Conservation (phyloP, 2,888 invertebrate species). For the Copidosoma aretas region DNA sequence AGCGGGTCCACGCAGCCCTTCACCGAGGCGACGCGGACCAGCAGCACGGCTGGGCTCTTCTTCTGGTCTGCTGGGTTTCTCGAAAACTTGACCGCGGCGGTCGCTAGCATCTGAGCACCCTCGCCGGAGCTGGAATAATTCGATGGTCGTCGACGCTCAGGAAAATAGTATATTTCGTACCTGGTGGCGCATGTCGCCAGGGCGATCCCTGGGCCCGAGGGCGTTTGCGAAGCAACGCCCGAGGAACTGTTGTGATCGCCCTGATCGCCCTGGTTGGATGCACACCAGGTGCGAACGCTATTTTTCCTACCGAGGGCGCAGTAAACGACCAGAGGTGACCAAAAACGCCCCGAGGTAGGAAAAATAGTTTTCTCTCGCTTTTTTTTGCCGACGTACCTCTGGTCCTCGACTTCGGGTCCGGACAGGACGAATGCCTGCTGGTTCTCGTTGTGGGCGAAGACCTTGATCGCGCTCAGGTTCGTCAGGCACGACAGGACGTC, state of each 20-base stretch:
- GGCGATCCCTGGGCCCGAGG: too few species aligned
- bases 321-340: too few species aligned
- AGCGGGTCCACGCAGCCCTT: slow-evolving; percentile 70
- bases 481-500: slow-evolving; percentile 60
- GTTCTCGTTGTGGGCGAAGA: slow-evolving; percentile 65
- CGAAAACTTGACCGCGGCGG: slow-evolving; percentile 62
- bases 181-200: too few species aligned
- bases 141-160: too few species aligned
- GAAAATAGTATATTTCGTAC: too few species aligned
- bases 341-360: too few species aligned
- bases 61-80: slow-evolving; percentile 57
- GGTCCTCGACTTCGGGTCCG: slow-evolving; percentile 63
- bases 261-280: too few species aligned
- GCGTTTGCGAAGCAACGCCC: too few species aligned
- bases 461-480: slow-evolving; percentile 63
- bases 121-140: not conserved
- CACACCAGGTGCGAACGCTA: too few species aligned
- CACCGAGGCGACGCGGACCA: slow-evolving; percentile 65
- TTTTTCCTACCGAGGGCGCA: too few species aligned
- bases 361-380: not conserved
- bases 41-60: slow-evolving; percentile 64
- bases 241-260: too few species aligned
- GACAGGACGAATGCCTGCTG: slow-evolving; percentile 67
- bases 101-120: slow-evolving; percentile 1
- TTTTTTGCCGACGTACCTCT: slow-evolving; percentile 36